Conservation (phyloP, 2,888 invertebrate species). For the Drosophila melanosoma region DNA sequence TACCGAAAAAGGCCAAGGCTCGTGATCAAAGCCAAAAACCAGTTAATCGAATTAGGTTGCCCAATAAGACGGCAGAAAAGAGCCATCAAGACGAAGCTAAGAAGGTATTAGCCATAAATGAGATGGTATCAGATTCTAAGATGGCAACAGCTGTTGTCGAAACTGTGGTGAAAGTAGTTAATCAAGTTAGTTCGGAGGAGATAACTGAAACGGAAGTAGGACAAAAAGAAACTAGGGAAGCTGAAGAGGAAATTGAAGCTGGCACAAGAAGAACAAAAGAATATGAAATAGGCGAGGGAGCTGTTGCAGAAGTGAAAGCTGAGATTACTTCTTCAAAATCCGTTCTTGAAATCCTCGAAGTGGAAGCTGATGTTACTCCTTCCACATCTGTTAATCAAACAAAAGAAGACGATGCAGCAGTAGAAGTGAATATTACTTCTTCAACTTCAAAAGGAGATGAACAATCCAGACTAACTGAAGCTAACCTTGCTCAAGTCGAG, state of each 20-base stretch:
- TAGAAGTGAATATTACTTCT: neutral
- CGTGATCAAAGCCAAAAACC: constrained; percentile 67
- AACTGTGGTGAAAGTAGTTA: neutral
- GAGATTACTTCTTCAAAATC: neutral
- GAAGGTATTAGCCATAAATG: neutral
- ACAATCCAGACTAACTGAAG: neutral
- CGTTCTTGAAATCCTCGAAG: neutral
- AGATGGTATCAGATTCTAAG: neutral
- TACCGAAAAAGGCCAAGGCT: constrained; percentile 45
- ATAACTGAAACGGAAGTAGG: neutral
- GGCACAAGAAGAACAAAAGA: neutral
- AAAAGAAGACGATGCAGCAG: neutral
- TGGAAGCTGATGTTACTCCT: neutral
- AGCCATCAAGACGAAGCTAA: neutral
- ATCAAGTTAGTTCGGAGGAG: neutral
- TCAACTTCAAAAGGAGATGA: neutral
- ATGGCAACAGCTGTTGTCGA: neutral
- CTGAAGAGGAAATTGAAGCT: neutral
- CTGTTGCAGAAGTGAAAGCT: too few species aligned
- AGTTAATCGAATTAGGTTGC: constrained; percentile 38
- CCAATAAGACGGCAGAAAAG: constrained; percentile 9
- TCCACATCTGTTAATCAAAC: neutral
- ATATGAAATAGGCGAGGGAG: neutral
- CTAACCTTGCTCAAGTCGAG: neutral
- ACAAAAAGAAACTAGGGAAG: neutral